Evolutionary conservation across 1,140 invertebrate species (phyloP), one percentile per base, ranked within the genome.

Genomic region (Zaprionus africanus): DNA sequence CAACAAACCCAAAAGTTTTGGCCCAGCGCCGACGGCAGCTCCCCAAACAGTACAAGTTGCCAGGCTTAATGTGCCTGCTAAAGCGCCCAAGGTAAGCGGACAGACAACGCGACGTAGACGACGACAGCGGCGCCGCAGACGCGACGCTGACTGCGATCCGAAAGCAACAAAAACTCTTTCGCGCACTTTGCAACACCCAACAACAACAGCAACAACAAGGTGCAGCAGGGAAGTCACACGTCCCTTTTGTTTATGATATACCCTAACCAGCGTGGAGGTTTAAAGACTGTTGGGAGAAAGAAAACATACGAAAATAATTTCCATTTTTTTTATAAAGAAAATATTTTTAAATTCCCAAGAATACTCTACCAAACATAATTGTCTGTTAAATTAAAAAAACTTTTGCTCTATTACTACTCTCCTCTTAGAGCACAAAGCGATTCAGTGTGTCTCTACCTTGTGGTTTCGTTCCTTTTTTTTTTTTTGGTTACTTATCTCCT

Each of bases 1-100:
- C 84, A 84, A 79, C 84, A 87, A 67, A 61, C 67, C 76, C 61
- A 87, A 86, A 87, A 22, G 78, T 81, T 87, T 78, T 76, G 62
- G 38, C 65, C 72, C 82, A 56, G 38, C 67, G 73, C 61, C 81
- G 71, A 22, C 36, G 75, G 36, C 72, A 63, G 58, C 57, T 64
- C 63, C 38, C 68, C 57, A 26, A 66, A 49, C 56, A 71, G 36
- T 36, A 36, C 24, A 77, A 82, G 69, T 87, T 80, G 72, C 38
- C 73, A 65, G 62, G 76, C 59, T 72, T 81, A 75, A 78, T 81
- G 75, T 65, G 61, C 62, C 74, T 68, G 58, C 63, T 78, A 78
- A 75, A 64, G 56, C 74, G 53, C 34, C 58, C 53, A 76, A 64
- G 57, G 38, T 61, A 61, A 60, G 56, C 65, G 36, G 26, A 54